These are phyloP conservation scores for Hycleus cichorii DNA, from an alignment of 1,140 invertebrate species.

Conservation along the genomic window DNA sequence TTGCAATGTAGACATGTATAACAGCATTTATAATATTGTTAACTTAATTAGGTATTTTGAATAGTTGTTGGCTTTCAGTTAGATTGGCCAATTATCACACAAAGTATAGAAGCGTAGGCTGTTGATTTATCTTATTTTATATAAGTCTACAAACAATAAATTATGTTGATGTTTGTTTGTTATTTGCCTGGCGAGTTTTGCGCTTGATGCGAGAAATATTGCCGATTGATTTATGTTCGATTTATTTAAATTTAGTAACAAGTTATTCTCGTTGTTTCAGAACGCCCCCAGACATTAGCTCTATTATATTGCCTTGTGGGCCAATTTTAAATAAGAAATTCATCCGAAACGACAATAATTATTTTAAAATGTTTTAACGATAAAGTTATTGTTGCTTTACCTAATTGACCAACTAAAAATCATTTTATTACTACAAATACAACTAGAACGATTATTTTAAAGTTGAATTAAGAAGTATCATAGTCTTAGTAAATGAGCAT, in stretches of 20 bases:
- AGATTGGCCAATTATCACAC: conserved; percentile 19
- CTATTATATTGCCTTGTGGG: too few relatives aligned
- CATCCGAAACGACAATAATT: too few relatives aligned
- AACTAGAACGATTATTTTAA: too few relatives aligned
- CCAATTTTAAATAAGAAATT: too few relatives aligned
- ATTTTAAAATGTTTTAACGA: too few relatives aligned
- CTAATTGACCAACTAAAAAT: too few relatives aligned
- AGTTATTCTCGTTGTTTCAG: conserved; percentile 3
- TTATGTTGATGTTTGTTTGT: conserved; percentile 24
- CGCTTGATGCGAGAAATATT: conserved; percentile 25
- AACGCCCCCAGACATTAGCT: too few relatives aligned
- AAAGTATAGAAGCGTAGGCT: conserved; percentile 17
- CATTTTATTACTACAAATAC: too few relatives aligned
- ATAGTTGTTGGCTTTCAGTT: conserved; percentile 13
- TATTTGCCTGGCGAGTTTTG: conserved; percentile 12
- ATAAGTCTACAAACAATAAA: conserved; percentile 23
- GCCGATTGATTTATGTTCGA: conserved; percentile 21
- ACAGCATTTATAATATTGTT: neutral
- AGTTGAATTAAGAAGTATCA: too few relatives aligned
- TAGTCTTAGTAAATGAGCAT: too few relatives aligned
- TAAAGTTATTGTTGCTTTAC: too few relatives aligned
- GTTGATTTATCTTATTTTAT: conserved; percentile 24
- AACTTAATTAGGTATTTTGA: conserved; percentile 22
- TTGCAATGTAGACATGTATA: too few relatives aligned
- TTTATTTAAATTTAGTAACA: conserved; percentile 17